Evolutionary conservation across 2,797 vertebrate species (phyloP), one percentile per base, ranked within the genome.

Genomic region (Gambelia wislizenii): DNA sequence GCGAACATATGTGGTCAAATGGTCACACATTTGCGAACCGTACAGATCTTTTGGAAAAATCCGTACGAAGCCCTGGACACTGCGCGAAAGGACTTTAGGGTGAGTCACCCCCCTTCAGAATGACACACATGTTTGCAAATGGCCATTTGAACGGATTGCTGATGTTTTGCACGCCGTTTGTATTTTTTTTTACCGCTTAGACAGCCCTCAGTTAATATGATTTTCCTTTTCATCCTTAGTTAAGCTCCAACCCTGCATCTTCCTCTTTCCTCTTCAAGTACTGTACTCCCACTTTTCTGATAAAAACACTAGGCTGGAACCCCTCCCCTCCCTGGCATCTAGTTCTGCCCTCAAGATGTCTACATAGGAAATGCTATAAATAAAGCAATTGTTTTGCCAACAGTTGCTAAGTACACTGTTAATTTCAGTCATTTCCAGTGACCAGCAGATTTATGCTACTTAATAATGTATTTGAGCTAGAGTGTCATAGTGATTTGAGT

Each of bases 361-460:
- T 70, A 54, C 10, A 20, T 27, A 36, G 33, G 42, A 61, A 20
- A 59, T 87, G 30, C 52, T 82, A 59, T 87, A 82, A 87, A 87
- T 79, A 79, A 87, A 87, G 56, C 6, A 72, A 87, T 36, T 59
- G 67, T 87, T 27, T n/a, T 74, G 69, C 78, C 52, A 47, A 56
- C 49, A 16, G 20, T 72, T 56, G 64, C 64, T 81, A 56, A 44
- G 70, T 12, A 27, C 22, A 3, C 47, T 59, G 39, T 44, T 59
- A 44, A 74, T 42, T 36, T 74, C 6, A 5, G 0, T 47, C n/a
- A 6, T 49, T 81, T 52, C 33, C 39, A 47, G 6, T 12, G 39
- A 25, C 30, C 54, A 36, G 30, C 30, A 47, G 52, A 61, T 61
- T 74, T 59, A 36, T 12, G 52, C 36, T 33, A 33, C 30, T 74